These are phyloP conservation scores for Emydura subglobosa DNA, from an alignment of 2,113 vertebrate genomes.

Conservation along the genomic window DNA sequence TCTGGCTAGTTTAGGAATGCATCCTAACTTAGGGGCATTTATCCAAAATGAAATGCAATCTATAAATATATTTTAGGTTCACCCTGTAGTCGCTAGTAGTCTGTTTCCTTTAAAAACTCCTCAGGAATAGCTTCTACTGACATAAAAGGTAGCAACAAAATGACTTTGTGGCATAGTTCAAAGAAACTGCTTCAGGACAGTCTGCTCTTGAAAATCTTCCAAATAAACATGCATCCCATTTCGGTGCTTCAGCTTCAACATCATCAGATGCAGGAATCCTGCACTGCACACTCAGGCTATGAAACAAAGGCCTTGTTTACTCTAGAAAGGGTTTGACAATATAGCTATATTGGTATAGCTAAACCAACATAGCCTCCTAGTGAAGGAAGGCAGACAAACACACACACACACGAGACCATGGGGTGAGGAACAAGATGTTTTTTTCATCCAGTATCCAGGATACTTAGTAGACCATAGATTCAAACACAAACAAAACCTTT, in stretches of 20 bases:
- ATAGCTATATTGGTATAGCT: not conserved
- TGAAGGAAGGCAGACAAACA: not conserved
- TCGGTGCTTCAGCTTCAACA: not conserved
- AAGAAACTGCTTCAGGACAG: not conserved
- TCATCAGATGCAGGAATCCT: not conserved
- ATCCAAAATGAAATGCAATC: slow-evolving; percentile 1
- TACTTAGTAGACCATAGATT: not conserved
- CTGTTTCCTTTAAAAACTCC: not conserved
- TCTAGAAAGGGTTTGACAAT: not conserved
- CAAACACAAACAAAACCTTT: not conserved
- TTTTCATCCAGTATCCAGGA: not conserved
- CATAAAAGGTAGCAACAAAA: not conserved
- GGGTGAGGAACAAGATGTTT: slow-evolving; percentile 6
- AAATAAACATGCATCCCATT: not conserved
- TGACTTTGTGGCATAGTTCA: not conserved
- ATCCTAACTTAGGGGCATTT: not conserved
- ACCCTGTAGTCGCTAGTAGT: no score
- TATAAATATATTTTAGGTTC: not conserved
- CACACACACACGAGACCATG: not conserved
- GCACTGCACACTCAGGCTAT: not conserved
- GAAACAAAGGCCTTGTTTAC: not conserved
- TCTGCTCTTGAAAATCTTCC: not conserved
- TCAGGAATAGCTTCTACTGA: not conserved
- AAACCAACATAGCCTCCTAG: not conserved
- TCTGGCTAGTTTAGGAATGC: not conserved